Base-by-base conservation (phyloP, 2,797 vertebrate species). In the Hylomyscus alleni region DNA sequence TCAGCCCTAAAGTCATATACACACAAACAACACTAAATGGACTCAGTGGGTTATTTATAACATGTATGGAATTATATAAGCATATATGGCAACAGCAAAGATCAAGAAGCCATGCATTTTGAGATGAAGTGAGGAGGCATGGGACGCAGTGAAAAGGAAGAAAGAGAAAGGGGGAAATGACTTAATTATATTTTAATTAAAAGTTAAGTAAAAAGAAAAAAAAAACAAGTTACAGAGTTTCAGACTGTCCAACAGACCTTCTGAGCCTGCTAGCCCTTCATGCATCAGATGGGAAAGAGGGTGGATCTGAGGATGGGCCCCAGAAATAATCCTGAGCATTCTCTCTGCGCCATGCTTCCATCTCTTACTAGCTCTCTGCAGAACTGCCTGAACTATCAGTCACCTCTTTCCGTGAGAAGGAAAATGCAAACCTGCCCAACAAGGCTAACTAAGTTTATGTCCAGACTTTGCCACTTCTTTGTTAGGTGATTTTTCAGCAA, bases 401-500 rank as follows among this genome's bases (percentile, higher is more conserved):
- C 86, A 58, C 13, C 3, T 29, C 62, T 82, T 47, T 44, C 19
- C 15, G 4, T 7, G 6, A 60, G 14, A 86, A 54, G 13, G 13
- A 58, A 88, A 69, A n/a, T 1, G 0, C 24, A 37, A 47, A 29
- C 50, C 40, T 67, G 19, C 14, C 31, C 24, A 22, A 11, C 19
- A 52, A 50, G 26, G 44, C 44, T 44, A 44, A 84, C 6, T 29
- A 9, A 69, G 37, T 65, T 77, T 82, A 76, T 15, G 31, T 34
- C 29, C 72, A 84, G 54, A 11, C 50, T 67, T 69, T 4, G 5
- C 26, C 7, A 4, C 72, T 88, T 44, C 72, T 88, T 44, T 44
- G 65, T 76, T 81, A 47, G 31, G 24, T 89, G 82, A 82, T n/a
- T 83, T 83, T 44, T 24, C 34, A 56, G 6, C 37, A 91, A 94